Conservation (phyloP, 2,113 vertebrate genomes). For the Caloenas nicobarica region DNA sequence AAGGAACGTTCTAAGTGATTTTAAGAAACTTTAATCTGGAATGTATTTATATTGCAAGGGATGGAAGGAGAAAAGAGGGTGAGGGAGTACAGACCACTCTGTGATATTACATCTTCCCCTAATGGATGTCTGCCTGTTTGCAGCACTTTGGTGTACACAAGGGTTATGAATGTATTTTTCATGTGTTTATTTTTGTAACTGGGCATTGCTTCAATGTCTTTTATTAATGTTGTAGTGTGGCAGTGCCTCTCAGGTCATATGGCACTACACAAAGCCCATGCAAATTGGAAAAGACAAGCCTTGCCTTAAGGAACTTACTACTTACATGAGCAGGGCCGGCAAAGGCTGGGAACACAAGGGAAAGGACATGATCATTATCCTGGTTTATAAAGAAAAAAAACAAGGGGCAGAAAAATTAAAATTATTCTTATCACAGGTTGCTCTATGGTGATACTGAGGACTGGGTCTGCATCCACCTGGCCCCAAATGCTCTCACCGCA, state of each 20-base stretch:
- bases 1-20: background rate
- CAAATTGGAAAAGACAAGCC: background rate
- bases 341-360: background rate
- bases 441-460: background rate
- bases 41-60: background rate
- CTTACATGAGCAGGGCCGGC: background rate
- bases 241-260: background rate
- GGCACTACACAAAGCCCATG: background rate
- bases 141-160: background rate
- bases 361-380: background rate
- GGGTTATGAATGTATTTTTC: conserved; percentile 54
- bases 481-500: background rate
- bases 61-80: background rate
- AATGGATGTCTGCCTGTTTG: conserved; percentile 22
- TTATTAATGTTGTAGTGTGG: background rate
- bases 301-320: conserved; percentile 9
- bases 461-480: background rate
- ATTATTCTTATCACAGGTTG: background rate
- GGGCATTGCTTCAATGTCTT: background rate
- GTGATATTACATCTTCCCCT: background rate
- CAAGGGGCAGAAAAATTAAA: background rate
- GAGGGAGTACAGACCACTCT: background rate
- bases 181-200: conserved; percentile 38
- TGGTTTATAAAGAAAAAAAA: background rate
- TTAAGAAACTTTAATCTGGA: background rate